Percentiles rank a stretch among this genome's conserved stretches.
These are phyloP conservation scores for Solea senegalensis DNA, from an alignment of 2,113 vertebrate species.

Conservation along the genomic window DNA sequence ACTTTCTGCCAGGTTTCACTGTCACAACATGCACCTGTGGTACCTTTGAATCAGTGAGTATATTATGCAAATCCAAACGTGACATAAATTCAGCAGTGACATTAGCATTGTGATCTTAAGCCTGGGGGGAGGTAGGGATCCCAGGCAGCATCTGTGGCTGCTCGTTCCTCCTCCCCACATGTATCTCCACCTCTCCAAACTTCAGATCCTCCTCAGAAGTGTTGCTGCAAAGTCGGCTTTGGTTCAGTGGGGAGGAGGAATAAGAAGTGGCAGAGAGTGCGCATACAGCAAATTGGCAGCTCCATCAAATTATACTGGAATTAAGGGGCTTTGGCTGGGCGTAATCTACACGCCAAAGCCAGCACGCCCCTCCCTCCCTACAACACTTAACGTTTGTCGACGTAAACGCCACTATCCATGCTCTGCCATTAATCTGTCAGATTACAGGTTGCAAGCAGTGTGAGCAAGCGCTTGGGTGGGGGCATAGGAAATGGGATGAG, in stretches of 20 bases:
- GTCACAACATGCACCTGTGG: constrained; percentile 42
- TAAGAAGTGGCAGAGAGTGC: constrained; percentile 71
- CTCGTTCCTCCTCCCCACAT: constrained; percentile 55
- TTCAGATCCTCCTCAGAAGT: constrained; percentile 71
- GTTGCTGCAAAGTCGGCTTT: constrained; percentile 65
- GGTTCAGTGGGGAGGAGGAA: constrained; percentile 34
- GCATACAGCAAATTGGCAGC: constrained; percentile 84
- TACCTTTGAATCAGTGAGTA: constrained; percentile 42
- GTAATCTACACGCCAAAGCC: constrained; percentile 81
- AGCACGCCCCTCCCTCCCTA: constrained; percentile 76
- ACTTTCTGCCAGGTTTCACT: background rate
- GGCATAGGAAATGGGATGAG: constrained; percentile 40
- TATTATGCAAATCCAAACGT: constrained; percentile 69
- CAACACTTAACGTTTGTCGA: constrained; percentile 85
- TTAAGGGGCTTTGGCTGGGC: constrained; percentile 76
- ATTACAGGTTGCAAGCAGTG: constrained; percentile 81
- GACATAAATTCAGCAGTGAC: constrained; percentile 53
- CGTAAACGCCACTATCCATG: constrained; percentile 84
- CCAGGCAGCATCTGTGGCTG: constrained; percentile 48
- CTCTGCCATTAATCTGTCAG: constrained; percentile 87
- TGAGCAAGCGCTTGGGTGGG: constrained; percentile 72
- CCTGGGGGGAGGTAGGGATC: constrained; percentile 47
- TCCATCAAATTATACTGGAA: constrained; percentile 85
- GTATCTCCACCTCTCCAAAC: constrained; percentile 69
- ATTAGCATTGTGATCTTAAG: constrained; percentile 63